These are phyloP conservation scores for Dermochelys coriacea DNA, from an alignment of 2,797 vertebrate species.

Conservation along the genomic window DNA sequence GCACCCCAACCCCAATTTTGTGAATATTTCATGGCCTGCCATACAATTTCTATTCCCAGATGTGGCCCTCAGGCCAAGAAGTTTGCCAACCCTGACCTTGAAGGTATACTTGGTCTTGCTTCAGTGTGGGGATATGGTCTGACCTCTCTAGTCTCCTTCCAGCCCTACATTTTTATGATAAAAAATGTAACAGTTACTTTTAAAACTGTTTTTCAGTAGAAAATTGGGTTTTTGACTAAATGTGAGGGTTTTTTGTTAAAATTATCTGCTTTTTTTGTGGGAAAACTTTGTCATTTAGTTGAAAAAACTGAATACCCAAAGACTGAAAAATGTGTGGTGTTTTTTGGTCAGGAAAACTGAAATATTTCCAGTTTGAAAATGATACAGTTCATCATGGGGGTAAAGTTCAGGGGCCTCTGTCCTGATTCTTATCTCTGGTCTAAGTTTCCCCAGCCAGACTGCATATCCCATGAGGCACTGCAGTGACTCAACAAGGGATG, in stretches of 20 bases:
- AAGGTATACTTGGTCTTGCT: too few species aligned
- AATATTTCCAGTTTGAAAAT: background rate
- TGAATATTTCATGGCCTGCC: too few species aligned
- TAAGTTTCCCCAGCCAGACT: background rate
- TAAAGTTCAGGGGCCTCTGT: background rate
- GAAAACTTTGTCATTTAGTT: background rate
- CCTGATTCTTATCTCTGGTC: background rate
- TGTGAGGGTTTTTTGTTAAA: background rate
- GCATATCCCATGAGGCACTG: rapidly evolving
- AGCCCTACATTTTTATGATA: too few species aligned
- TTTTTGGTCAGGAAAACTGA: background rate
- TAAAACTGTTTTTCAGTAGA: background rate
- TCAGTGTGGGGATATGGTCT: too few species aligned
- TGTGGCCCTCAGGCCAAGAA: too few species aligned
- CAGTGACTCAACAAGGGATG: rapidly evolving
- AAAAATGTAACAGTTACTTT: too few species aligned
- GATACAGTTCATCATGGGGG: background rate
- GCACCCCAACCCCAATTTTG: too few species aligned
- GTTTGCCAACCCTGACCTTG: too few species aligned
- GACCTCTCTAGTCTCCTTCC: too few species aligned
- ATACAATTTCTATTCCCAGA: too few species aligned
- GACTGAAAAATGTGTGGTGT: background rate
- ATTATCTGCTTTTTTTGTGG: background rate
- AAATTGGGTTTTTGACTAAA: background rate
- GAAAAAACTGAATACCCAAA: background rate